Percentiles rank a stretch among this genome's conserved stretches.
Conservation (phyloP, 2,888 invertebrate species). For the Rhagium mordax region DNA sequence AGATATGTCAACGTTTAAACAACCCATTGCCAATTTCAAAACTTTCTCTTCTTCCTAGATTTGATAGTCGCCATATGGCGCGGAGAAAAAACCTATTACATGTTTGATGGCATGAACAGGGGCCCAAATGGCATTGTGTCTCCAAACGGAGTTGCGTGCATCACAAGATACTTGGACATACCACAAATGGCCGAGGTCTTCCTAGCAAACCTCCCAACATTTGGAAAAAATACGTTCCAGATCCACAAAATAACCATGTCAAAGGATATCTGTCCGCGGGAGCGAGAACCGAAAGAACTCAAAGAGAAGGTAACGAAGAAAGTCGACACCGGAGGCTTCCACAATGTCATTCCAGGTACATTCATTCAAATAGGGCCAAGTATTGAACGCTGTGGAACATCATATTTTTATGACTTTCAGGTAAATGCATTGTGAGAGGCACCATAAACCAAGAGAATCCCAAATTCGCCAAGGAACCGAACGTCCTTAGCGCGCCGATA, state of each 20-base stretch:
- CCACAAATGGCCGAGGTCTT: slow-evolving; percentile 61
- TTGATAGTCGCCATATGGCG: slow-evolving; percentile 69
- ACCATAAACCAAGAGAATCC: slow-evolving; percentile 70
- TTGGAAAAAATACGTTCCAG: slow-evolving; percentile 61
- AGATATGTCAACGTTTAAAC: no score
- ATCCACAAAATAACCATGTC: slow-evolving; percentile 60
- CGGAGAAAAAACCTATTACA: slow-evolving; percentile 66
- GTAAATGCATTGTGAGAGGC: slow-evolving; percentile 67
- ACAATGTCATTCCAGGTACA: slow-evolving; percentile 57
- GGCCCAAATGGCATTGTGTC: slow-evolving; percentile 66
- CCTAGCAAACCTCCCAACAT: slow-evolving; percentile 60
- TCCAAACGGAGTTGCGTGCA: slow-evolving; percentile 65
- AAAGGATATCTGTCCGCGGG: slow-evolving; percentile 57
- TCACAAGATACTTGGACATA: slow-evolving; percentile 64
- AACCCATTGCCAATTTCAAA: no score
- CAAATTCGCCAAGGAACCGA: slow-evolving; percentile 72
- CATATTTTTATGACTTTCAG: no score
- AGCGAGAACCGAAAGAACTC: slow-evolving; percentile 56
- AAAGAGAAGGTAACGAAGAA: slow-evolving; percentile 46
- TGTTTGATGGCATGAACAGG: slow-evolving; percentile 70
- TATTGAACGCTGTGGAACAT: no score
- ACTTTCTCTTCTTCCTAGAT: slow-evolving; percentile 41
- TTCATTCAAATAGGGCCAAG: slow-evolving; percentile 49
- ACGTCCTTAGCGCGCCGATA: slow-evolving; percentile 73
- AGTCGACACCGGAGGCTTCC: slow-evolving; percentile 52